phyloP scores from a whole-genome alignment of 2,113 vertebrate genomes.

The Oryctolagus cuniculus region DNA sequence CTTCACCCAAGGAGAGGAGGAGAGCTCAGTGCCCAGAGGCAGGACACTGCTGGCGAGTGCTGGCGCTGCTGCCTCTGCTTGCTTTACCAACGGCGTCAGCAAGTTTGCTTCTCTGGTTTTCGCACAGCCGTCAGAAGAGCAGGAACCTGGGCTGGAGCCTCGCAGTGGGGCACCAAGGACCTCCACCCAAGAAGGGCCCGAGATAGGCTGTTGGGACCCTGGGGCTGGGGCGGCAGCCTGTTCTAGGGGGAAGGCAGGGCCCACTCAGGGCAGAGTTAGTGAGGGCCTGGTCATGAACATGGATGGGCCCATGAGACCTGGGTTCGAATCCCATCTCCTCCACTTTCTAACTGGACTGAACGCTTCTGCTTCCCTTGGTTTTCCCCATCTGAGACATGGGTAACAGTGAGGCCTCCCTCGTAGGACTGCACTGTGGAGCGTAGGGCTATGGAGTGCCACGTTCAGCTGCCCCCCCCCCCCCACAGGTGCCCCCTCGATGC shows the following conservation, averaged over 20 bases:
- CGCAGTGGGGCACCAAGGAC: not conserved
- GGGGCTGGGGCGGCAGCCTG: not conserved
- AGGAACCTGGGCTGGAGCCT: not conserved
- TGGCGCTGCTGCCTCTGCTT: not conserved
- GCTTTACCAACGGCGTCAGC: conserved; percentile 53
- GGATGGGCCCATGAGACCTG: not conserved
- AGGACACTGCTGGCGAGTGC: not conserved
- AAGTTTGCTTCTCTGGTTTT: conserved; percentile 51
- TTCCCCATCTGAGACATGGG: not conserved
- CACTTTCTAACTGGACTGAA: not conserved
- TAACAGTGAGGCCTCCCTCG: not conserved
- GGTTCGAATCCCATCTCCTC: not conserved
- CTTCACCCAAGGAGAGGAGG: not conserved
- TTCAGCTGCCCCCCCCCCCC: not conserved
- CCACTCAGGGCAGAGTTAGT: not conserved
- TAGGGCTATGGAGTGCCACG: not conserved
- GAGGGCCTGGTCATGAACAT: not conserved
- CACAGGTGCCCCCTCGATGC: not conserved
- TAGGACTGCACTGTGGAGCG: not conserved
- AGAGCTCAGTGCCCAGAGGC: not conserved
- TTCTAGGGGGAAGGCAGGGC: too few species aligned
- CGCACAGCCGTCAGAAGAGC: not conserved
- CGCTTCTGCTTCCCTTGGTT: not conserved
- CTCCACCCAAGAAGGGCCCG: not conserved
- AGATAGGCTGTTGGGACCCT: not conserved